Conservation (phyloP, 1,140 invertebrate species). For the Choristoneura fumiferana region DNA sequence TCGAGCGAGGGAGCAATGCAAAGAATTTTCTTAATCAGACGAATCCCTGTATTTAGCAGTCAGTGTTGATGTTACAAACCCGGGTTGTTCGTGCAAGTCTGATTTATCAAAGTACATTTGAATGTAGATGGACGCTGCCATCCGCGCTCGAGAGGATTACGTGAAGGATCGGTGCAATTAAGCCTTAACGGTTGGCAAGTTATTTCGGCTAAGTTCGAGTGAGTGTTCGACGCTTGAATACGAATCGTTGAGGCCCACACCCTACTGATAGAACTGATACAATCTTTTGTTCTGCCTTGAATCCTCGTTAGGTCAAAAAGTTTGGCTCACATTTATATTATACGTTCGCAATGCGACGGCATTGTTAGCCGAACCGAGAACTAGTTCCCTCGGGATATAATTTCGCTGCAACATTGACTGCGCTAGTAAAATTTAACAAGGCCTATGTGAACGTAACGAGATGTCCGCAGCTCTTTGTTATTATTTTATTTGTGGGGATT, state of each 20-base stretch:
- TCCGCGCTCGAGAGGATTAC: background rate
- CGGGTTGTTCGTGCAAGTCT: background rate
- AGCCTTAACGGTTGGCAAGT: background rate
- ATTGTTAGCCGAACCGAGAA: constrained; percentile 9
- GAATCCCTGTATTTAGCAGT: too few relatives aligned
- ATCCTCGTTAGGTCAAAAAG: constrained; percentile 8
- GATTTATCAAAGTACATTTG: background rate
- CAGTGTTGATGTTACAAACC: too few relatives aligned
- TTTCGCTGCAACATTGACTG: constrained; percentile 5
- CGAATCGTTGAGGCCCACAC: background rate
- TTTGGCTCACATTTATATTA: background rate
- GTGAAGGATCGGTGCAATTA: background rate
- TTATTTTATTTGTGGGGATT: background rate
- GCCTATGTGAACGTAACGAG: constrained; percentile 1
- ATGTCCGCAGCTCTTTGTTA: constrained; percentile 8
- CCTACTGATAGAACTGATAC: too few relatives aligned
- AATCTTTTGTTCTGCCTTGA: background rate
- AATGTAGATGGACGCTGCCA: background rate
- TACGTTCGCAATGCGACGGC: background rate
- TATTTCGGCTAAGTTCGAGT: constrained; percentile 3
- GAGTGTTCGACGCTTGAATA: background rate
- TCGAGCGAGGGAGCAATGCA: too few relatives aligned
- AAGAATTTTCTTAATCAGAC: too few relatives aligned
- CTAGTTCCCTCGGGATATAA: constrained; percentile 11
- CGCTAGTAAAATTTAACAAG: constrained; percentile 18